A percentile compares a stretch with the other conserved stretches of the same genome.
Conservation (phyloP, 2,113 vertebrate genomes). For the Tor tambroides region DNA sequence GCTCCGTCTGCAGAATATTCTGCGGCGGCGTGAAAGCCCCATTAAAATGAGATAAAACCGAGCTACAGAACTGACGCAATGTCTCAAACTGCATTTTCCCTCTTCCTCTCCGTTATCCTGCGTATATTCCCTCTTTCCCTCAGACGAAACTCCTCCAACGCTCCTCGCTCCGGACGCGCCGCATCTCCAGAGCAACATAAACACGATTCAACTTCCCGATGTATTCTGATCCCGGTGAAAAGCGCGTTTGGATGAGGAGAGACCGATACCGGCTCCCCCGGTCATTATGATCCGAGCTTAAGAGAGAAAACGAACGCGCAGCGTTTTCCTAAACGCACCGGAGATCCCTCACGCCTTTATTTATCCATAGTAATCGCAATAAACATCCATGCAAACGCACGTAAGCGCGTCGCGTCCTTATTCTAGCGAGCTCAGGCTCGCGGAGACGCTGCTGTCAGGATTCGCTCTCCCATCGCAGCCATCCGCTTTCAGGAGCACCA, state of each 20-base stretch:
- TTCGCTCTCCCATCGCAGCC: constrained; percentile 80
- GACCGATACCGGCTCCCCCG: constrained; percentile 83
- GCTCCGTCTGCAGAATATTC: constrained; percentile 98
- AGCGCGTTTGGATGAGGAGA: constrained; percentile 81
- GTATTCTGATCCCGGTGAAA: constrained; percentile 85
- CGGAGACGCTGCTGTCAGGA: constrained; percentile 60
- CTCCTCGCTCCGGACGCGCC: constrained; percentile 77
- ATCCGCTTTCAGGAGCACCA: constrained; percentile 80
- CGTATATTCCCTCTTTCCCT: constrained; percentile 56
- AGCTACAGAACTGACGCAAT: constrained; percentile 99
- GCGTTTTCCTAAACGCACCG: constrained; percentile 43
- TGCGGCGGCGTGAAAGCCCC: constrained; percentile 97
- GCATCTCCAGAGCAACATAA: constrained; percentile 83
- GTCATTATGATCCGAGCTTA: constrained; percentile 89
- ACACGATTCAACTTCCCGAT: constrained; percentile 92
- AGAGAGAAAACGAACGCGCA: constrained; percentile 73
- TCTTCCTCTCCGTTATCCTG: constrained; percentile 51
- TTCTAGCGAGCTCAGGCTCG: constrained; percentile 54
- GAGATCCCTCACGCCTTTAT: background rate
- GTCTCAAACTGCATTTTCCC: constrained; percentile 99
- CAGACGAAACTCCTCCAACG: constrained; percentile 36
- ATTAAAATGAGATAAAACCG: constrained; percentile 99
- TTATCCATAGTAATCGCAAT: background rate
- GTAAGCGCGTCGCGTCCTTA: constrained; percentile 30
- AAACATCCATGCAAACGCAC: constrained; percentile 7